Percentiles rank a stretch among this genome's conserved stretches.
Conservation (phyloP, 2,888 invertebrate genomes). For the Ophioninae sp. region DNA sequence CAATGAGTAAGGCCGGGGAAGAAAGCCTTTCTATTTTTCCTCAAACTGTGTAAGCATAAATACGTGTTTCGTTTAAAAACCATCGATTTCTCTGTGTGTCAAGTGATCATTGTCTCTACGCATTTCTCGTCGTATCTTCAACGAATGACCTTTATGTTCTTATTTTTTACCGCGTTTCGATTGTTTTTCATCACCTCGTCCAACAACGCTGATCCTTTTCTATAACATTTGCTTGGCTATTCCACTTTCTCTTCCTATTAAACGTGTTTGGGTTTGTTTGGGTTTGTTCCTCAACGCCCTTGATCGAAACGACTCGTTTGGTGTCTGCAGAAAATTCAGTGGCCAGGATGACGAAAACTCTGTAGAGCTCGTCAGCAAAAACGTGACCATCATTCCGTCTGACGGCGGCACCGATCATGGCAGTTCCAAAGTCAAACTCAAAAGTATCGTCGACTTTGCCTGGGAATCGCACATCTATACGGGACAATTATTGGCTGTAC, state of each 20-base stretch:
- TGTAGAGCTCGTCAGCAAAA: constrained; percentile 83
- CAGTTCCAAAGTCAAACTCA: constrained; percentile 94
- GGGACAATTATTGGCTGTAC: constrained; percentile 94
- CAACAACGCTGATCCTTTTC: neutral
- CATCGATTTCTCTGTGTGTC: constrained; percentile 12
- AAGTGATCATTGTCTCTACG: constrained; percentile 4
- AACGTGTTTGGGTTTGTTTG: neutral
- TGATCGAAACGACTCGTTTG: constrained; percentile 16
- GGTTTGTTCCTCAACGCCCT: neutral
- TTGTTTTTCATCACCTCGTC: too few relatives aligned
- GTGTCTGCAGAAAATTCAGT: constrained; percentile 82
- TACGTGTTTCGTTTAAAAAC: constrained; percentile 13
- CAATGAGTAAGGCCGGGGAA: constrained; percentile 72
- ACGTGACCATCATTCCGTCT: constrained; percentile 88
- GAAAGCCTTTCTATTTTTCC: constrained; percentile 68
- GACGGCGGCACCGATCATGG: constrained; percentile 90
- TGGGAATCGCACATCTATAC: constrained; percentile 95
- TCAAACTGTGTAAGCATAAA: constrained; percentile 71
- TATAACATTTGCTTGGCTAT: neutral
- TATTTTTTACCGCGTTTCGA: neutral
- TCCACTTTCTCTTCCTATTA: neutral
- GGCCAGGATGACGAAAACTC: constrained; percentile 84
- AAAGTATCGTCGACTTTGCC: constrained; percentile 94
- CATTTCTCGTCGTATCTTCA: constrained; percentile 1
- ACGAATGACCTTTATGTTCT: neutral